Evolutionary conservation across 2,888 invertebrate genomes (phyloP), one percentile per base, ranked within the genome.

Genomic region (Zaprionus obscuricornis): DNA sequence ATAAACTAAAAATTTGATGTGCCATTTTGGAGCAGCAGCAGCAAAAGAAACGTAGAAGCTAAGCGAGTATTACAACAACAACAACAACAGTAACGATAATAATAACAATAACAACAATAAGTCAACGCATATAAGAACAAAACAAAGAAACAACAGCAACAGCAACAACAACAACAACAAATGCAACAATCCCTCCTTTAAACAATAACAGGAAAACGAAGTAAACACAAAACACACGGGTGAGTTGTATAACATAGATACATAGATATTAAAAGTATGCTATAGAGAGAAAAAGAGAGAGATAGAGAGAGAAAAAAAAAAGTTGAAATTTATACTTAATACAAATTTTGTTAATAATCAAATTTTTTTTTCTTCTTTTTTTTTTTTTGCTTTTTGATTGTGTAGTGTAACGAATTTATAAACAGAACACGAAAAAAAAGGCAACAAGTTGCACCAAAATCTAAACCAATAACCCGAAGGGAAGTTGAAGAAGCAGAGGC

Each of bases 111-210:
- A 36, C 10, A 59, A 27, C 36, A 54, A 42, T n/a, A n/a, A n/a
- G n/a, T n/a, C n/a, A n/a, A n/a, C n/a, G n/a, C n/a, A n/a, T n/a
- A n/a, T n/a, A n/a, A n/a, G n/a, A n/a, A n/a, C 56, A 56, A 52
- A 45, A 33, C 33, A 55, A 52, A 62, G 52, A 57, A 43, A 51
- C 14, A 42, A 36, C 7, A 40, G 18, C 16, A 27, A 50, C 7
- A 37, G 42, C 39, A 45, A 36, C 55, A 51, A 37, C 10, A 54
- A 31, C 37, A 59, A 66, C 77, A 56, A 46, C 45, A 64, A 69
- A 54, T 69, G 63, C 82, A 81, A 69, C 77, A 86, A 85, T 86
- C 86, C 86, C 87, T 86, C 86, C 86, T 87, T 79, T 74, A 72
- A 86, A 72, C 74, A 66, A 67, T 42, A 46, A 34, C 33, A 24